Conservation (phyloP, 2,888 invertebrate species). For the Synanthedon formicaeformis region DNA sequence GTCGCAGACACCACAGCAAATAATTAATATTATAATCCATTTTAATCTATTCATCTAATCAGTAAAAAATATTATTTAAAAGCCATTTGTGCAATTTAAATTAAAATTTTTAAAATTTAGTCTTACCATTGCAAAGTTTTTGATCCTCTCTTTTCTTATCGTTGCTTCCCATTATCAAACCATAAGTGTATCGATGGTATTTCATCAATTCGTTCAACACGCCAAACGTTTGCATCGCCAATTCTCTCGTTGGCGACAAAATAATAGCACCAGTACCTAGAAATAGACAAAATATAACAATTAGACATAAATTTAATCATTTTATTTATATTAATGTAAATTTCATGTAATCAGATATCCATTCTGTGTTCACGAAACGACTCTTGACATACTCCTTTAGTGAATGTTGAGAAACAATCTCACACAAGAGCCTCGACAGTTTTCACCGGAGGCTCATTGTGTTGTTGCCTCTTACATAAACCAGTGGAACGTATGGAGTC, state of each 20-base stretch:
- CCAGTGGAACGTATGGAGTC: conserved; percentile 30
- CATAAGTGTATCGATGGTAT: conserved; percentile 93
- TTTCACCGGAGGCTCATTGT: conserved; percentile 39
- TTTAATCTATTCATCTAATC: too few relatives aligned
- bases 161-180: conserved; percentile 95
- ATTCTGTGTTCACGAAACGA: conserved; percentile 61
- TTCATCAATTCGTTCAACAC: conserved; percentile 95
- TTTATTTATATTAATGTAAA: background rate
- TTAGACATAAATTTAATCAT: background rate
- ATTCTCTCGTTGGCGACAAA: conserved; percentile 95
- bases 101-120: background rate
- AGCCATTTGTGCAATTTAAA: too few relatives aligned
- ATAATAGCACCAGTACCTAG: conserved; percentile 91
- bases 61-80: too few relatives aligned
- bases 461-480: conserved; percentile 18
- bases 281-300: conserved; percentile 6
- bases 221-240: conserved; percentile 98
- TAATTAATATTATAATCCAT: too few relatives aligned
- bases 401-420: conserved; percentile 19
- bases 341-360: conserved; percentile 51
- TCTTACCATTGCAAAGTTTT: conserved; percentile 84
- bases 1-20: too few relatives aligned
- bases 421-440: conserved; percentile 53
- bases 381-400: conserved; percentile 35
- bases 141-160: conserved; percentile 91